Conservation (phyloP, 2,113 vertebrate species). For the Martes martes region DNA sequence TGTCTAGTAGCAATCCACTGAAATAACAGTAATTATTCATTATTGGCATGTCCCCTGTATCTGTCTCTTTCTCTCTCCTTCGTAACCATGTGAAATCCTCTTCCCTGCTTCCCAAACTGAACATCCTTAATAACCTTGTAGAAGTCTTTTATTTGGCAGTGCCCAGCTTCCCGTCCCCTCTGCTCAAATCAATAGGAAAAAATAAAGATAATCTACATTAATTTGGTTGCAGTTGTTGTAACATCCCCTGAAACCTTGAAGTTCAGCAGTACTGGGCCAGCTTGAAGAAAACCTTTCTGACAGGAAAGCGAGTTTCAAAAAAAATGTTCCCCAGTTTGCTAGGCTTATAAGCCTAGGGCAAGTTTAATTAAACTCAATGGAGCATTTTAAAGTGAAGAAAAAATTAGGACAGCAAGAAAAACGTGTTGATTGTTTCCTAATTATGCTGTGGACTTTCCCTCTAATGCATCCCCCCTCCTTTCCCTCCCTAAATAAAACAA, state of each 20-base stretch:
- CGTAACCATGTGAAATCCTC: neutral
- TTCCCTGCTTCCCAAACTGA: neutral
- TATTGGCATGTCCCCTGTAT: neutral
- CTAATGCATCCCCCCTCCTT: conserved; percentile 70
- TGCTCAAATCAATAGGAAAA: conserved; percentile 70
- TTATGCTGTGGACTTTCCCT: conserved; percentile 80
- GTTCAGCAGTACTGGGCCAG: conserved; percentile 63
- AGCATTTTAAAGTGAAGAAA: conserved; percentile 85
- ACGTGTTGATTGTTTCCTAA: conserved; percentile 84
- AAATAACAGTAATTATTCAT: conserved; percentile 43
- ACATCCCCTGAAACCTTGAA: conserved; percentile 75
- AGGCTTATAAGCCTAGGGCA: conserved; percentile 83
- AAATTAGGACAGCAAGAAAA: conserved; percentile 83
- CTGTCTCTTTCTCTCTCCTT: neutral
- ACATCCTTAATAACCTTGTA: conserved; percentile 56
- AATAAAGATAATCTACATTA: conserved; percentile 76
- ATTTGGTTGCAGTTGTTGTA: conserved; percentile 74
- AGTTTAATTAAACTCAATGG: conserved; percentile 87
- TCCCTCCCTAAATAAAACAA: conserved; percentile 71
- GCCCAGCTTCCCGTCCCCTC: conserved; percentile 14
- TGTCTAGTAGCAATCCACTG: neutral
- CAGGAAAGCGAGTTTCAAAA: conserved; percentile 74
- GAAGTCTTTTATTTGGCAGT: conserved; percentile 38
- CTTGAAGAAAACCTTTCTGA: conserved; percentile 77
- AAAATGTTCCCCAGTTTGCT: conserved; percentile 79